Percentiles rank a stretch among this genome's conserved stretches.
phyloP scores from a whole-genome alignment of 2,888 invertebrate species.

The Lasiommata megera region DNA sequence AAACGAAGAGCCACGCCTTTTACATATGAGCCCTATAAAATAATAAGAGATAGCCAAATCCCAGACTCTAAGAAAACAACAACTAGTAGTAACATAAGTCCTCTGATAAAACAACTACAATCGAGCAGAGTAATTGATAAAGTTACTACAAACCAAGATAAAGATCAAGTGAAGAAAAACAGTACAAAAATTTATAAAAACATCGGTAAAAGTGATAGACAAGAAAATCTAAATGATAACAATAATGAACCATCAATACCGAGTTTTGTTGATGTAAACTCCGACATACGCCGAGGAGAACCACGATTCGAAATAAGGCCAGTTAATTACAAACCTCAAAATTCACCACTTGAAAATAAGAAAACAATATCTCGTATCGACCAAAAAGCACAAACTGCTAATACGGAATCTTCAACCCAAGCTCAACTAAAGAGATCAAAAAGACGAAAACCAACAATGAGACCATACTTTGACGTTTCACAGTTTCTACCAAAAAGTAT shows the following conservation, averaged over 20 bases:
- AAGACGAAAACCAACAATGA: conserved; percentile 32
- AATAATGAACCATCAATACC: conserved; percentile 38
- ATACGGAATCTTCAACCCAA: conserved; percentile 18
- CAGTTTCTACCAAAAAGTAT: conserved; percentile 43
- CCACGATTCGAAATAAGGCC: conserved; percentile 66
- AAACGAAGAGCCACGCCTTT: conserved; percentile 60
- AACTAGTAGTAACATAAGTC: conserved; percentile 61
- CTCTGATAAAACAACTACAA: conserved; percentile 68
- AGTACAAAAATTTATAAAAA: conserved; percentile 55
- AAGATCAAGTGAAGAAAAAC: conserved; percentile 53
- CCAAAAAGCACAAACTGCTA: conserved; percentile 44
- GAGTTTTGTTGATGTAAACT: conserved; percentile 57
- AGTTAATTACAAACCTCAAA: conserved; percentile 57
- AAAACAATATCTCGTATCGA: conserved; percentile 57
- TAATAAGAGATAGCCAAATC: conserved; percentile 63
- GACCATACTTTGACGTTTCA: conserved; percentile 46
- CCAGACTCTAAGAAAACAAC: conserved; percentile 68
- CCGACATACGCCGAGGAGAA: conserved; percentile 63
- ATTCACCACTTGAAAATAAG: conserved; percentile 59
- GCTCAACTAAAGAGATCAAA: conserved; percentile 23
- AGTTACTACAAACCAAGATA: conserved; percentile 48
- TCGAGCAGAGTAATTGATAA: conserved; percentile 61
- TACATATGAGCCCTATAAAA: conserved; percentile 75
- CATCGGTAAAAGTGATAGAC: conserved; percentile 62
- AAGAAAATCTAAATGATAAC: conserved; percentile 37